phyloP scores from a whole-genome alignment of 1,140 invertebrate species.

The Andricus grossulariae region DNA sequence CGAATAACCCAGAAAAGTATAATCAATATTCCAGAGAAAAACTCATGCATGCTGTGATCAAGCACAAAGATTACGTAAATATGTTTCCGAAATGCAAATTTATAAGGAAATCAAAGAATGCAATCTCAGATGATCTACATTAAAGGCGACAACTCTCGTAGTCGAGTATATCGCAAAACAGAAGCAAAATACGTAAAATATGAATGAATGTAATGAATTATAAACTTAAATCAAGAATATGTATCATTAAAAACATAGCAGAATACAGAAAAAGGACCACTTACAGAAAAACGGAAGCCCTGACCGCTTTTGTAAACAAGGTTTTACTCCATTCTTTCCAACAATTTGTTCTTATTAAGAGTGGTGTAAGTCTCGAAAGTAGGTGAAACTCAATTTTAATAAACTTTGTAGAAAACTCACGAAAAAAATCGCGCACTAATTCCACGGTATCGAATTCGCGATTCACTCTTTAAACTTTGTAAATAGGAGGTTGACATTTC shows the following conservation, averaged over 20 bases:
- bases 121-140: background rate
- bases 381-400: background rate
- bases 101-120: constrained; percentile 13
- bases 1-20: constrained; percentile 24
- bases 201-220: background rate
- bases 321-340: background rate
- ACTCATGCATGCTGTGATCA: constrained; percentile 14
- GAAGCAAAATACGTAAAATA: background rate
- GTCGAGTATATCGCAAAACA: background rate
- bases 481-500: background rate
- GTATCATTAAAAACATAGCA: background rate
- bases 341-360: background rate
- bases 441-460: background rate
- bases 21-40: constrained; percentile 28
- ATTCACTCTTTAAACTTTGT: background rate
- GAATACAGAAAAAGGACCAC: background rate
- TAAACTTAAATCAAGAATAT: background rate
- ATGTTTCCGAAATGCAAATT: constrained; percentile 16
- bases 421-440: background rate
- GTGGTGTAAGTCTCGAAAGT: background rate
- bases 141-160: background rate
- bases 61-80: constrained; percentile 28
- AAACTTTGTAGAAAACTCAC: background rate
- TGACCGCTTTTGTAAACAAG: constrained; percentile 21
- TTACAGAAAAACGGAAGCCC: constrained; percentile 1